Conservation (phyloP, 53 echinoderm and acorn worm genomes). For the Arbacia lixula region DNA sequence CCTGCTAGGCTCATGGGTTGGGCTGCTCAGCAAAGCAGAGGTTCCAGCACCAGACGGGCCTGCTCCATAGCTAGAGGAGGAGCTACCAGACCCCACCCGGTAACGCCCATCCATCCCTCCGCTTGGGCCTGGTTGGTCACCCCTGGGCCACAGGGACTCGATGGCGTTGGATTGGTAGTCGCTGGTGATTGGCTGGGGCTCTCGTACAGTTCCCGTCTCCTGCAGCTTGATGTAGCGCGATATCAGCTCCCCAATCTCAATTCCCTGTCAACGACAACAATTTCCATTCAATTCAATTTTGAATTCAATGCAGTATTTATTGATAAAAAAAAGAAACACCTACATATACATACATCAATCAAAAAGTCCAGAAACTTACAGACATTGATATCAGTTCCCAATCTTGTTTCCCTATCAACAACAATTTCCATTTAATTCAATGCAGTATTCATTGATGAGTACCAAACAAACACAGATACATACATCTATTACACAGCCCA, state of each 20-base stretch:
- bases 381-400: no score
- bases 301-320: neutral
- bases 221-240: constrained; percentile 35
- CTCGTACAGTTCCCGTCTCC: constrained; percentile 25
- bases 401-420: no score
- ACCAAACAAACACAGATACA: no score
- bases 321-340: neutral
- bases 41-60: neutral
- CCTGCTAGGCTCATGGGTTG: neutral
- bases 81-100: neutral
- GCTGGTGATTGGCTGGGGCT: constrained; percentile 30
- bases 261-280: constrained; percentile 12
- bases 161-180: constrained; percentile 34
- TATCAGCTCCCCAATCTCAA: constrained; percentile 39
- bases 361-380: no score
- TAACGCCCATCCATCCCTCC: constrained; percentile 28
- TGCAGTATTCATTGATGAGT: no score
- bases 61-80: neutral
- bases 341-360: no score
- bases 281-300: neutral
- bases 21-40: neutral
- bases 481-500: no score
- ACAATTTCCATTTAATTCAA: no score
- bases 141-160: constrained; percentile 21
- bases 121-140: constrained; percentile 12